phyloP scores from a whole-genome alignment of 1,140 invertebrate genomes.

The Cotesia glomerata region DNA sequence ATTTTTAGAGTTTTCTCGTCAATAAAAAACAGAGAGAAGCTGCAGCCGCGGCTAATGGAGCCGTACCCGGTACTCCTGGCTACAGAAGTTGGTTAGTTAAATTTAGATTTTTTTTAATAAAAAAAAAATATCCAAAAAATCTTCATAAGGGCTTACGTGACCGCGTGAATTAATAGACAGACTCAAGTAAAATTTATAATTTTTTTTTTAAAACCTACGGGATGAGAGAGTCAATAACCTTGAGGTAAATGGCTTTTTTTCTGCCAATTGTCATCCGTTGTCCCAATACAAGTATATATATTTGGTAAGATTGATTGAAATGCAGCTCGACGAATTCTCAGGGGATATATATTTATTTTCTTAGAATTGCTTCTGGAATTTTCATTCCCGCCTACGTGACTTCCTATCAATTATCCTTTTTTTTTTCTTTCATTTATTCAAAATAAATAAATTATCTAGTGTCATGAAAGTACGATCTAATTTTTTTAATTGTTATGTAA shows the following conservation, averaged over 20 bases:
- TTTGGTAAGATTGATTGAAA: constrained; percentile 24
- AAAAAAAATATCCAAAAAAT: neutral
- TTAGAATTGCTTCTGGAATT: constrained; percentile 20
- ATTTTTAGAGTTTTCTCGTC: constrained; percentile 83
- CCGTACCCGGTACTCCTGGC: constrained; percentile 70
- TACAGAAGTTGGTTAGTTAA: constrained; percentile 80
- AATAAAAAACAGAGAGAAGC: constrained; percentile 87
- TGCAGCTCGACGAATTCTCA: constrained; percentile 11
- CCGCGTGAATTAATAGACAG: no score
- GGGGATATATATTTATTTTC: neutral
- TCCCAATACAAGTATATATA: neutral
- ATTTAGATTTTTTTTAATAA: neutral
- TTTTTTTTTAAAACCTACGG: neutral
- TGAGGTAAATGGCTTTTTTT: no score
- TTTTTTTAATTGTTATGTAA: neutral
- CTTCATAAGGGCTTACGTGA: no score
- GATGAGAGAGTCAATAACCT: constrained; percentile 2
- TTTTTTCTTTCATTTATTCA: neutral
- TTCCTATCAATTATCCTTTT: constrained; percentile 19
- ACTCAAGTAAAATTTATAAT: neutral
- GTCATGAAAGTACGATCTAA: no score
- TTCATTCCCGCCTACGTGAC: constrained; percentile 27
- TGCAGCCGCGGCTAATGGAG: constrained; percentile 74
- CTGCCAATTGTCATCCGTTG: no score
- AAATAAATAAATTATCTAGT: neutral